phyloP scores from a whole-genome alignment of 2,797 vertebrate species.

The Botia kubotai region DNA sequence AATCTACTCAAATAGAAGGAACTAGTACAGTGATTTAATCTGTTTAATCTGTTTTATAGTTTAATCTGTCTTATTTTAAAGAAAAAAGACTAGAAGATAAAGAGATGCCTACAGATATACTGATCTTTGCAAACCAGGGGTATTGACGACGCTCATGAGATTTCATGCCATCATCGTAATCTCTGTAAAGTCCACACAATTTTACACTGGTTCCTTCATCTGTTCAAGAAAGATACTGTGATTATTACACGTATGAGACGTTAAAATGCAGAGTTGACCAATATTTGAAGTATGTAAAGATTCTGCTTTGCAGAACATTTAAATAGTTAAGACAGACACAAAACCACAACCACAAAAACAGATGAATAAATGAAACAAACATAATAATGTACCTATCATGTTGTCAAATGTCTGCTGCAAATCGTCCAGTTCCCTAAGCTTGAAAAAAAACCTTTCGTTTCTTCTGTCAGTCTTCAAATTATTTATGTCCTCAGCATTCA shows the following conservation, averaged over 20 bases:
- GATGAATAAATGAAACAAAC: neutral
- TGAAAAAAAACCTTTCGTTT: slow-evolving; percentile 69
- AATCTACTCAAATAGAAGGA: neutral
- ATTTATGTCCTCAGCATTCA: slow-evolving; percentile 63
- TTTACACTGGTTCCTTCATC: slow-evolving; percentile 69
- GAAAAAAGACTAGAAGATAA: neutral
- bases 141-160: slow-evolving; percentile 38
- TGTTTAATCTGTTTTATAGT: neutral
- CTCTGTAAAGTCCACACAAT: slow-evolving; percentile 75
- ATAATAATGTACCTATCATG: slow-evolving; percentile 73
- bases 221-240: slow-evolving; percentile 43
- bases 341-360: neutral
- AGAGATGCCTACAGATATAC: slow-evolving; percentile 64
- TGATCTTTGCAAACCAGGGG: slow-evolving; percentile 73
- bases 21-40: neutral
- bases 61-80: neutral
- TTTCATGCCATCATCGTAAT: neutral
- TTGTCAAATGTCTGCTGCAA: slow-evolving; percentile 67
- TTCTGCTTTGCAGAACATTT: neutral
- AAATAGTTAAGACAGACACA: no score
- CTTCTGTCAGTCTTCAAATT: slow-evolving; percentile 71
- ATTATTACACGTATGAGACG: neutral
- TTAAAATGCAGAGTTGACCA: neutral
- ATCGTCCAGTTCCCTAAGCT: slow-evolving; percentile 47
- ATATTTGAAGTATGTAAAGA: neutral